Base-by-base conservation (phyloP, 2,888 invertebrate species). In the Drosophila phalerata region DNA sequence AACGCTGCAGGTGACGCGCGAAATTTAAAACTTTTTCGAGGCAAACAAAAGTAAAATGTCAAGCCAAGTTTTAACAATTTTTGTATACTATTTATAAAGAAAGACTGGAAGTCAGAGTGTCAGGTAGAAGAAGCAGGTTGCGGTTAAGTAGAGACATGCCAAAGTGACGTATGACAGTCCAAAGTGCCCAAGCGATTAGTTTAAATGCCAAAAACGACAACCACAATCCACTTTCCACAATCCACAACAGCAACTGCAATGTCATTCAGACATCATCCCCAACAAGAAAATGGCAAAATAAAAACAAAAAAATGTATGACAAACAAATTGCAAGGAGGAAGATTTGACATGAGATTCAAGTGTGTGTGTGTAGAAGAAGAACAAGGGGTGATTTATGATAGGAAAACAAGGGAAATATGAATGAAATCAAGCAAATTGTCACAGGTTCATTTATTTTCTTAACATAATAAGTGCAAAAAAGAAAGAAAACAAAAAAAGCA, bases 131-230 rank as follows among this genome's bases (percentile, higher is more conserved):
- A 10, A 32, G 28, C 8, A 45, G 25, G 6, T 4, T 53, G 55
- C 25, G 48, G 45, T 45, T 72, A 62, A 74, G 65, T 48, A 62
- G 52, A 71, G 56, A 77, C 77, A 73, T 47, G 57, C 60, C 76
- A 69, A 67, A 78, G 68, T 69, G 70, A 69, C 61, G 56, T 60
- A 62, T 67, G 81, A 78, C 81, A 81, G 69, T 43, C 60, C 52
- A 72, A 79, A 73, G 80, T 81, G 79, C 22, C 57, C 67, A 64
- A 73, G 57, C 79, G 76, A 80, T 80, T 80, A 80, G 82, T 79
- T 78, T 64, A 78, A 78, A 76, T 78, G 82, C 48, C 79, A 78
- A 63, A 64, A 49, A 47, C 52, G 72, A 69, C 63, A 73, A 63
- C 61, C n/a, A n/a, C n/a, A n/a, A n/a, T n/a, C n/a, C n/a, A 19